These are phyloP conservation scores for Actias luna DNA, from an alignment of 2,888 invertebrate genomes.

Conservation along the genomic window DNA sequence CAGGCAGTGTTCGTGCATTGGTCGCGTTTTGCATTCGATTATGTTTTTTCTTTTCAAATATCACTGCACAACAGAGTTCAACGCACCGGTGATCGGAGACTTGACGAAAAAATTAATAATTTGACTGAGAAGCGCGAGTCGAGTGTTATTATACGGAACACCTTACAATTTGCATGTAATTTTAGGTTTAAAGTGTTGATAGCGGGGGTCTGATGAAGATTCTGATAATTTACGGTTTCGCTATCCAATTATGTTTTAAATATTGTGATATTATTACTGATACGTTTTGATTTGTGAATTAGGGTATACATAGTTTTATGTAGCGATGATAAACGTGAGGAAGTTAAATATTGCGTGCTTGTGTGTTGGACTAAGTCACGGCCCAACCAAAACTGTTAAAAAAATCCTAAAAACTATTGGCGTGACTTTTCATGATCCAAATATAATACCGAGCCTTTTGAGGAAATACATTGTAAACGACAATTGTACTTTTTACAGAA, in stretches of 20 bases:
- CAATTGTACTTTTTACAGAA: too few species aligned
- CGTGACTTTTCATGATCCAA: too few species aligned
- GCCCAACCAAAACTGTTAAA: too few species aligned
- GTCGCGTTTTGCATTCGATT: not conserved
- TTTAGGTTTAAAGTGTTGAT: slow-evolving; percentile 5
- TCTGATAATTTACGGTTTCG: not conserved
- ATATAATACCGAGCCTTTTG: too few species aligned
- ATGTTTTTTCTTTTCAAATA: not conserved
- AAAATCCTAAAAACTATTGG: too few species aligned
- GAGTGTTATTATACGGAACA: not conserved
- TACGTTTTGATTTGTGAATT: not conserved
- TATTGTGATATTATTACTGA: not conserved
- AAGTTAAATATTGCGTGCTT: too few species aligned
- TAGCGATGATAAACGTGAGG: too few species aligned
- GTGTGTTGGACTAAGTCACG: too few species aligned
- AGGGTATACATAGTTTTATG: too few species aligned
- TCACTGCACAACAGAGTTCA: slow-evolving; percentile 1
- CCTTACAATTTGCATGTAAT: slow-evolving; percentile 1
- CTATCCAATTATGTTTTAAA: not conserved
- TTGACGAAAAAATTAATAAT: not conserved
- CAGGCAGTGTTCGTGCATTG: not conserved
- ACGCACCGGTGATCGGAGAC: not conserved
- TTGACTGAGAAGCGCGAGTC: not conserved
- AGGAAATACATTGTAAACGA: too few species aligned
- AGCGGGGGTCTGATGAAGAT: not conserved